phyloP scores from a whole-genome alignment of 2,113 vertebrate species.

The Antechinus flavipes region DNA sequence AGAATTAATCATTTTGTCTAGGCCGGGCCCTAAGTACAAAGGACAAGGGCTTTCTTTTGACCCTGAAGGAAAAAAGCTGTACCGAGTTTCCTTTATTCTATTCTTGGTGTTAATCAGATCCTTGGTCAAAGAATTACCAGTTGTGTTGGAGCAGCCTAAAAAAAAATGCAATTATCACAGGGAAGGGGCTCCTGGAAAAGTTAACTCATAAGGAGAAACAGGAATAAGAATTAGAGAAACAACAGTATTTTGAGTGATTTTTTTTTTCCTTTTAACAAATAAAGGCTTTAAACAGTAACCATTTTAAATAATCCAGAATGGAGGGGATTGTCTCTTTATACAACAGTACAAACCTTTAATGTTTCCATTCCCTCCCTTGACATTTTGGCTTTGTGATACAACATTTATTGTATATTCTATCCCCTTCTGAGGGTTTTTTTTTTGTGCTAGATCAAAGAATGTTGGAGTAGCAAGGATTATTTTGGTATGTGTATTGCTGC shows the following conservation, averaged over 20 bases:
- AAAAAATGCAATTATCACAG: constrained; percentile 16
- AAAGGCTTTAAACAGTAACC: constrained; percentile 17
- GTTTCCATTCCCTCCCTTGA: constrained; percentile 25
- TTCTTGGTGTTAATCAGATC: not conserved
- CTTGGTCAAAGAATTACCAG: constrained; percentile 21
- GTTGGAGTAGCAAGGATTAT: constrained; percentile 50
- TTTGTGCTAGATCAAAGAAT: constrained; percentile 54
- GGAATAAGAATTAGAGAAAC: not conserved
- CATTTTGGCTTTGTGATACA: constrained; percentile 62
- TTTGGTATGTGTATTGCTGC: constrained; percentile 50
- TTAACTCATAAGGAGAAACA: constrained; percentile 13
- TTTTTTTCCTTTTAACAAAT: constrained; percentile 46
- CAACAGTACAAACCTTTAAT: constrained; percentile 44
- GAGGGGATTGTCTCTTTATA: constrained; percentile 38
- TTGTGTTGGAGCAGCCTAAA: constrained; percentile 21
- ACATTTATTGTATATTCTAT: constrained; percentile 42
- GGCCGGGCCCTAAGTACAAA: not conserved
- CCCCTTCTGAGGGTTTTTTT: constrained; percentile 63
- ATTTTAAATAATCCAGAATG: constrained; percentile 29
- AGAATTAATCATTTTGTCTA: not conserved
- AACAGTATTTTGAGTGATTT: not conserved
- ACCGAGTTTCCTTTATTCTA: constrained; percentile 26
- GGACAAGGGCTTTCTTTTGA: not conserved
- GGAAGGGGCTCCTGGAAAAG: constrained; percentile 5
- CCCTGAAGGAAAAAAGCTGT: not conserved